Evolutionary conservation across 2,888 invertebrate genomes (phyloP), one percentile per base, ranked within the genome.

Genomic region (Lasius platythorax): DNA sequence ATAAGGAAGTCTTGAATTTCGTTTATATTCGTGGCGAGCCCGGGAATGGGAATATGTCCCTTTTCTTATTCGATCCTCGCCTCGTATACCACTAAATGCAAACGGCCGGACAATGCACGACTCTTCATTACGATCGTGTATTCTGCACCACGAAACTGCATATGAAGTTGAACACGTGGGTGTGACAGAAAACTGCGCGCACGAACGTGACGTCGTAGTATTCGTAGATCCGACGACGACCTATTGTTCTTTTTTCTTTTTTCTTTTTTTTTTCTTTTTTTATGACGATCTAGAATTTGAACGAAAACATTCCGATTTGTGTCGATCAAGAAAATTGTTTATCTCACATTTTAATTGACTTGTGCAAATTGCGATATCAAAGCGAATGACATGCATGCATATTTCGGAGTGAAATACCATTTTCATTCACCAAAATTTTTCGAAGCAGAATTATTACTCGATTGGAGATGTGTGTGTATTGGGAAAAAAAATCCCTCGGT

Each of bases 171-270:
- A 76, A 40, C 83, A 73, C 86, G 87, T 89, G 82, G 89, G 89
- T 82, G 89, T 86, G 64, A 46, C 30, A 50, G 83, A 72, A 87
- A 83, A 87, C 70, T 82, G 63, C 87, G 70, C 74, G 63, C 87
- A 66, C 78, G 63, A 68, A 50, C 37, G 56, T 50, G 37, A 76
- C 64, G 74, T 76, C 70, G 61, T 67, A 43, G 64, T 3, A 18
- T 66, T 53, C 40, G 12, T 66, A 76, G 58, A 63, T 64, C 12
- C 28, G 23, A 46, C 8, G 61, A 23, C 18, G 9, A 30, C n/a
- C 37, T 18, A 30, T 11, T 18, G 33, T n/a, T 50, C n/a, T 50
- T 50, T 50, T 8, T n/a, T 18, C 5, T 5, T 15, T 79, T 73
- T 72, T 28, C 3, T n/a, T 50, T 50, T n/a, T 50, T 50, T 2